Conservation (phyloP, 2,113 vertebrate species). For the Corythoichthys intestinalis region DNA sequence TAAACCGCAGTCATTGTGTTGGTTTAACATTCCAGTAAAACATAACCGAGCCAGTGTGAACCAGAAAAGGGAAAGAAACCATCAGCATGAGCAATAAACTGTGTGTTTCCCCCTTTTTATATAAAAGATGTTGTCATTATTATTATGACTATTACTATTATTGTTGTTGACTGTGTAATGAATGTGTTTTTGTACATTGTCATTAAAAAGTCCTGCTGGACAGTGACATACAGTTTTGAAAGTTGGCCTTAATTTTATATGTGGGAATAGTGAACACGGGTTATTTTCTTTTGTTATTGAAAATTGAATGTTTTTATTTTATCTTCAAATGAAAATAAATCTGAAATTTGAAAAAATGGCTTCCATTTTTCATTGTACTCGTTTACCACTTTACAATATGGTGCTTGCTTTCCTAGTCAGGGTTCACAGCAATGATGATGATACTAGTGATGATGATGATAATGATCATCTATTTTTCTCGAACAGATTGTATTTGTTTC, state of each 20-base stretch:
- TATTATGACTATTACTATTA: slow-evolving; percentile 71
- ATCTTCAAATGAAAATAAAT: slow-evolving; percentile 69
- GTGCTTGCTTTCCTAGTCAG: slow-evolving; percentile 43
- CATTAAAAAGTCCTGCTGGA: slow-evolving; percentile 79
- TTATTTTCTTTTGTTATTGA: slow-evolving; percentile 50
- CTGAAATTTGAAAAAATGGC: slow-evolving; percentile 56
- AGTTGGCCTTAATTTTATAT: slow-evolving; percentile 75
- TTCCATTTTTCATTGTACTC: slow-evolving; percentile 67
- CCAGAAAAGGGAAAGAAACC: slow-evolving; percentile 42
- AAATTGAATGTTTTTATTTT: slow-evolving; percentile 66
- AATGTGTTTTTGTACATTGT: slow-evolving; percentile 72
- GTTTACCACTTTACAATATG: slow-evolving; percentile 56
- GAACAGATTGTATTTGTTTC: slow-evolving; percentile 56
- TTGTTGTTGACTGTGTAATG: slow-evolving; percentile 70
- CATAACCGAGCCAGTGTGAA: slow-evolving; percentile 52
- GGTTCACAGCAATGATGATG: slow-evolving; percentile 60
- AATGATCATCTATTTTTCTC: slow-evolving; percentile 51
- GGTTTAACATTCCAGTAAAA: slow-evolving; percentile 34
- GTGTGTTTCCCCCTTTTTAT: slow-evolving; percentile 44
- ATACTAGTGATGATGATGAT: slow-evolving; percentile 65
- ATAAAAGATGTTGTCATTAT: slow-evolving; percentile 66
- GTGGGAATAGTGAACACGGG: slow-evolving; percentile 67
- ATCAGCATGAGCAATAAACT: slow-evolving; percentile 34
- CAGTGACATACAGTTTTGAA: slow-evolving; percentile 74
- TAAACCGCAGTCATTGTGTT: slow-evolving; percentile 36